A percentile compares a stretch with the other conserved stretches of the same genome.
Evolutionary conservation across 2,797 vertebrate species (phyloP).

Genomic region (Ceyx erithaca): DNA sequence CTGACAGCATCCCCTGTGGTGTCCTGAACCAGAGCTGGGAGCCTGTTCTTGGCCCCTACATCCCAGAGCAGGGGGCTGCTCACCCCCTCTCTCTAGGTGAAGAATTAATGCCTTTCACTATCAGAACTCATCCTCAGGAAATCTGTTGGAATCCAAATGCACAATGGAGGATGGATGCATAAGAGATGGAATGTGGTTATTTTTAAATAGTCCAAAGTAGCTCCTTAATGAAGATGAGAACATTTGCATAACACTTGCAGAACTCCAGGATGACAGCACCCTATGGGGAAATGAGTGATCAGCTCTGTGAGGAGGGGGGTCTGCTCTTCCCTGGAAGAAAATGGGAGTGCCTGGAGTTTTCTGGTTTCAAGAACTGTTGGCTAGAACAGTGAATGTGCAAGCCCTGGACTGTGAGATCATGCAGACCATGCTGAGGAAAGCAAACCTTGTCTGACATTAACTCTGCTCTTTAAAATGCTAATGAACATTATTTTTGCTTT

Average conservation of each 20-base stretch:
- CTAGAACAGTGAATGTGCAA: neutral
- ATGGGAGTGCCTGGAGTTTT: neutral
- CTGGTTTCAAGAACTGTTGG: neutral
- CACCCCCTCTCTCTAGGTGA: neutral
- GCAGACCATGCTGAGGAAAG: rapidly evolving
- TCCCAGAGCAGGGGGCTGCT: neutral
- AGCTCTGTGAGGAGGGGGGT: neutral
- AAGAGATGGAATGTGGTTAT: neutral
- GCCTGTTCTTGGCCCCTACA: neutral
- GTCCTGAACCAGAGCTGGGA: neutral
- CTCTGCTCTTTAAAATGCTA: neutral
- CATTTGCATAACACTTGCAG: slow-evolving; percentile 6
- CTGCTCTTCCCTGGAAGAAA: neutral
- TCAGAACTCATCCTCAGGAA: neutral
- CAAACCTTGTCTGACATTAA: neutral
- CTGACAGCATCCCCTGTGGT: neutral
- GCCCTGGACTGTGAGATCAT: neutral
- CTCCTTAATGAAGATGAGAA: slow-evolving; percentile 13
- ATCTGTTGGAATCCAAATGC: neutral
- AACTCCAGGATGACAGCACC: neutral
- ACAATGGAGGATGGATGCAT: neutral
- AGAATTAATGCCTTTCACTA: neutral
- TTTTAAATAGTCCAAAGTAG: slow-evolving; percentile 36
- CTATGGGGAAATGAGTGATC: neutral
- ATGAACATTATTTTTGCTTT: neutral